Base-by-base conservation (phyloP, 2,888 invertebrate species). In the Cacoxenus indagator region DNA sequence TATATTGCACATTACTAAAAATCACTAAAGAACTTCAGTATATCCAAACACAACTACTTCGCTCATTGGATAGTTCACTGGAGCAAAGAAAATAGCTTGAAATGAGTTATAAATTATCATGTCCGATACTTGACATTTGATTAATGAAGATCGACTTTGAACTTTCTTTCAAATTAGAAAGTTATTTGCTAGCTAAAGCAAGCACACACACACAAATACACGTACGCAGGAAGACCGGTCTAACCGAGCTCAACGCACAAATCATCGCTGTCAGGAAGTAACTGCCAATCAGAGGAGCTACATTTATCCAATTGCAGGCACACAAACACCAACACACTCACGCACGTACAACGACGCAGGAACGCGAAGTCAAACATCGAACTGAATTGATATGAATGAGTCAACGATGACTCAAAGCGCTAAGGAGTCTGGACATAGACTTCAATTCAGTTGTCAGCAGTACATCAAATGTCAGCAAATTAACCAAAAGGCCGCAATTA, bases 61-160 rank as follows among this genome's bases (percentile, higher is more conserved):
- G 27, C 17, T 45, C 45, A 45, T 11, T 46, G 27, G 37, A 31
- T 43, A 55, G 4, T 55, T 55, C 9, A 51, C 54, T 37, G 55
- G 24, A 65, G 19, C 29, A 65, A 45, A 51, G 46, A 62, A 11
- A 69, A 37, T 46, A 31, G 46, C 55, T 48, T 48, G 48, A 67
- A 72, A 76, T 74, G 75, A 74, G 82, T 82, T 77, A 84, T 81
- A 81, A 82, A 78, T 78, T 81, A 78, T 66, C 74, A 72, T 84
- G 81, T 84, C 81, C 82, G 76, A 75, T 77, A 73, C 78, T 81
- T 78, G 83, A 84, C 84, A 82, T 72, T 77, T 81, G 81, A 81
- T 81, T 84, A 81, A 84, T 81, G 82, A 83, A 77, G 81, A 84
- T 77, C 75, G 84, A 82, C 84, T 84, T 73, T 57, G 46, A 37